Percentiles rank a stretch among this genome's conserved stretches.
These are phyloP conservation scores for Emydoidea blandingii DNA, from an alignment of 2,797 vertebrate genomes.

Conservation along the genomic window DNA sequence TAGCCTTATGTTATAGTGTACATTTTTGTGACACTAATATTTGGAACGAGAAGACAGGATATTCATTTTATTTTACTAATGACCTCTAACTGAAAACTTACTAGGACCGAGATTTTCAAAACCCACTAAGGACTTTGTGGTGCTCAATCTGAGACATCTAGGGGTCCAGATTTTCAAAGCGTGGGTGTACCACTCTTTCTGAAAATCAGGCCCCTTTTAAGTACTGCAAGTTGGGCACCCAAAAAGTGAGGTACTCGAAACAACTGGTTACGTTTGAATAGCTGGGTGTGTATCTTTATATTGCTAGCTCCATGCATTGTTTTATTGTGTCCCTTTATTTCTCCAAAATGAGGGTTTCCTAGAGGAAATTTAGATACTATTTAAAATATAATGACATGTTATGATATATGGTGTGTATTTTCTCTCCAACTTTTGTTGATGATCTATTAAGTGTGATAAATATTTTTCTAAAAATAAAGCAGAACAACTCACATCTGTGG, in stretches of 20 bases:
- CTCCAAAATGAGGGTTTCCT: constrained; percentile 21
- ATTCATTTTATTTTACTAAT: no score
- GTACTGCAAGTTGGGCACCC: neutral
- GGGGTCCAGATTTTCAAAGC: neutral
- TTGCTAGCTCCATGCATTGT: neutral
- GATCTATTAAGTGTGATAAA: neutral
- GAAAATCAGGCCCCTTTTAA: neutral
- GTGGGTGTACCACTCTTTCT: neutral
- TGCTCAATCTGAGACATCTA: neutral
- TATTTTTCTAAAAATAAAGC: neutral
- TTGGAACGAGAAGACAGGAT: neutral
- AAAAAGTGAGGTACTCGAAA: neutral
- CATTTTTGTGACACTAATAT: neutral
- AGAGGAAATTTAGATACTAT: neutral
- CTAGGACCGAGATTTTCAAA: neutral
- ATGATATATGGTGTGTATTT: neutral
- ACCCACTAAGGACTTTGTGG: neutral
- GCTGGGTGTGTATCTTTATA: neutral
- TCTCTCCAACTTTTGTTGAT: neutral
- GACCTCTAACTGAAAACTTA: constrained; percentile 15
- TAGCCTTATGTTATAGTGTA: neutral
- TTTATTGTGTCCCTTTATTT: neutral
- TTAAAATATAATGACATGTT: constrained; percentile 18
- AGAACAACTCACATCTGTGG: neutral
- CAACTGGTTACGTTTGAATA: neutral